Evolutionary conservation across 2,113 vertebrate species (phyloP).

Genomic region (Salvator merianae): DNA sequence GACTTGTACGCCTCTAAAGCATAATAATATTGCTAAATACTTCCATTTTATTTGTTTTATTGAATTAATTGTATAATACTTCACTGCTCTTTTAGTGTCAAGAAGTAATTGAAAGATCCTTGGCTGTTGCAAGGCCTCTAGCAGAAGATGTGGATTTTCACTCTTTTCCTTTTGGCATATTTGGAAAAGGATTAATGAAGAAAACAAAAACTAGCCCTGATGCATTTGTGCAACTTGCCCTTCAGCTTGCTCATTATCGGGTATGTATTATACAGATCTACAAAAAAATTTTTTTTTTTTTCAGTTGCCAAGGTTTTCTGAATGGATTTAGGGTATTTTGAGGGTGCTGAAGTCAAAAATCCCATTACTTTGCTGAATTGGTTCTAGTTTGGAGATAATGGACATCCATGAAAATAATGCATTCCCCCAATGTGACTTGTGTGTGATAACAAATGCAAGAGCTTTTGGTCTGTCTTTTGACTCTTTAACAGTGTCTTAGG

Average conservation of each 20-base stretch:
- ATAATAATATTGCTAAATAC: not conserved
- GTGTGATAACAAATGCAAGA: too few species aligned
- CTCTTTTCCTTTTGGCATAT: slow-evolving; percentile 84
- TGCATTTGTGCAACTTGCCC: slow-evolving; percentile 90
- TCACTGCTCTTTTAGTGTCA: slow-evolving; percentile 79
- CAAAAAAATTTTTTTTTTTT: too few species aligned
- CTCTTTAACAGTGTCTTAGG: too few species aligned
- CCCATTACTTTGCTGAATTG: too few species aligned
- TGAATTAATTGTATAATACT: not conserved
- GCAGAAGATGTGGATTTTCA: slow-evolving; percentile 90
- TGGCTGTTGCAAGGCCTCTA: slow-evolving; percentile 79
- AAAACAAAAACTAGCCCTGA: slow-evolving; percentile 92
- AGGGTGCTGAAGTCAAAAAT: too few species aligned
- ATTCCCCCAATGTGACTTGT: too few species aligned
- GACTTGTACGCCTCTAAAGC: not conserved
- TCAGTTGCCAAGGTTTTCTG: too few species aligned
- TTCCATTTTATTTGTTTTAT: not conserved
- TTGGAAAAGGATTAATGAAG: slow-evolving; percentile 95
- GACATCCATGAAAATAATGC: too few species aligned
- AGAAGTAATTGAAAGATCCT: slow-evolving; percentile 81
- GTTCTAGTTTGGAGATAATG: too few species aligned
- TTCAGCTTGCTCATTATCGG: slow-evolving; percentile 94
- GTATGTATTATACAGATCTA: too few species aligned
- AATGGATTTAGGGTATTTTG: too few species aligned
- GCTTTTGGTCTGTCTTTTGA: too few species aligned